A percentile compares a stretch with the other conserved stretches of the same genome.
Conservation (phyloP, 2,888 invertebrate genomes). For the Rotaria macrura region DNA sequence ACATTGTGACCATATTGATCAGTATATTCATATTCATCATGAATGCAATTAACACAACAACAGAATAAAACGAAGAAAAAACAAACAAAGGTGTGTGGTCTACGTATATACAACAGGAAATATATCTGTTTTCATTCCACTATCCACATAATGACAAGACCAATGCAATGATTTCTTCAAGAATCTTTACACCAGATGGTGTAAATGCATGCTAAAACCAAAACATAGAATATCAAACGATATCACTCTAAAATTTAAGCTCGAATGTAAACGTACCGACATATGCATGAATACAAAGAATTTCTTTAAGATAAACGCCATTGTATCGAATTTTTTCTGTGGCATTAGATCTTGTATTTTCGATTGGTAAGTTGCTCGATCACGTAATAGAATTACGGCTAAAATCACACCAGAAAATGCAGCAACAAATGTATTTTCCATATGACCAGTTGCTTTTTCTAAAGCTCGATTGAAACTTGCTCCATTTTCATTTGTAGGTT, state of each 20-base stretch:
- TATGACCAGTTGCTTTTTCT: neutral
- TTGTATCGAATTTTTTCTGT: neutral
- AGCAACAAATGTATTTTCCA: constrained; percentile 1
- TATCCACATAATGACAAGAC: constrained; percentile 1
- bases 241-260: neutral
- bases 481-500: neutral
- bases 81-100: neutral
- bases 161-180: neutral
- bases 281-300: constrained; percentile 7
- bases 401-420: neutral
- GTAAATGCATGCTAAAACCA: neutral
- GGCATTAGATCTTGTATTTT: neutral
- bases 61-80: neutral
- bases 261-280: neutral
- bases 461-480: neutral
- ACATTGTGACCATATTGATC: neutral
- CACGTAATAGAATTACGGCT: neutral
- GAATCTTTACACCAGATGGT: neutral
- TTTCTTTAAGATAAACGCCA: constrained; percentile 7
- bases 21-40: neutral
- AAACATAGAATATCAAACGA: neutral
- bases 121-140: neutral
- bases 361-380: neutral
- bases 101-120: neutral
- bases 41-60: neutral